Base-by-base conservation (phyloP, 2,113 vertebrate species). In the Erythrocercus mccallii region DNA sequence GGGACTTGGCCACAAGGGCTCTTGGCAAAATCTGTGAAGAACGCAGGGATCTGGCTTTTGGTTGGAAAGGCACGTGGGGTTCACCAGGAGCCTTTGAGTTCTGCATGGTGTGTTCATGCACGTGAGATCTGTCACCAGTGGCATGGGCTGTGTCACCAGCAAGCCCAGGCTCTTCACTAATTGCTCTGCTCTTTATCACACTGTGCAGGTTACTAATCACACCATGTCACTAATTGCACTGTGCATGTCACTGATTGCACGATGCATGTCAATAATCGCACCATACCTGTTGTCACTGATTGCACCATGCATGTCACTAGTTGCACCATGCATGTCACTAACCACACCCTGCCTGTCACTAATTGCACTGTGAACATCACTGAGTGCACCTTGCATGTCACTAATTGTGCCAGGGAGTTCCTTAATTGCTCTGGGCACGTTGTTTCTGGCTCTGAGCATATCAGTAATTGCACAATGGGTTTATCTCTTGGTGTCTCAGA, bases 391-490 rank as follows among this genome's bases (percentile, higher is more conserved):
- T 47, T 77, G 64, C 65, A 70, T 77, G 79, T 56, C 71, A 27
- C 62, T 42, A 42, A 42, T 42, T 13, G 18, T 69, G 54, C 70
- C 79, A 50, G 80, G 54, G 25, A 21, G 42, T 56, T 54, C 87
- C 7, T 10, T 76, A 48, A 62, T 77, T 83, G 48, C 62, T 48
- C 56, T 77, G 79, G 40, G 79, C 56, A 17, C 12, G 0, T 81
- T 1, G 2, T 69, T 76, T 13, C 1, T 38, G 64, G 62, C 23
- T 0, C 73, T n/a, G 84, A 38, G 84, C 47, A 0, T 2, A 31
- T 62, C 71, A 48, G 35, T 11, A 37, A 56, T 28, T 77, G 79
- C 79, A 83, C 64, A 31, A 16, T 5, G 27, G 31, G 71, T 77
- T 77, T 37, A 3, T 83, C 37, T 77, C 64, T 48, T 14, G 40